phyloP scores from a whole-genome alignment of 2,797 vertebrate species.

The Euthynnus affinis region DNA sequence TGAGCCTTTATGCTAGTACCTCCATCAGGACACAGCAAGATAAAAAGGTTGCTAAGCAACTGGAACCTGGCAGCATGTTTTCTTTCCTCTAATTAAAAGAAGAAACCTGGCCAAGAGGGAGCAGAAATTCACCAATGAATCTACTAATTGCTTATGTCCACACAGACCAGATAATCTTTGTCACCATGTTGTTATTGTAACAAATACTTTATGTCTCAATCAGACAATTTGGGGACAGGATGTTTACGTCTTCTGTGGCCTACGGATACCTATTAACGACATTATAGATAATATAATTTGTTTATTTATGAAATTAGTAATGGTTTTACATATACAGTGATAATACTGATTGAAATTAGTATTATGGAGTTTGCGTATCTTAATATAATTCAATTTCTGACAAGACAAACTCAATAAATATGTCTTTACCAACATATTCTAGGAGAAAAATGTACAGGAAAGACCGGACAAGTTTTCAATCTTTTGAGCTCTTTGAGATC shows the following conservation, averaged over 20 bases:
- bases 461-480: not conserved
- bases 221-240: not conserved
- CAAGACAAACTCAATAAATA: no score
- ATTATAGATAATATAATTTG: not conserved
- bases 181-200: slow-evolving; percentile 19
- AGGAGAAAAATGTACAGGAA: no score
- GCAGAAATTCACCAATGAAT: slow-evolving; percentile 58
- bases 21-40: slow-evolving; percentile 52
- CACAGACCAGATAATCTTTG: slow-evolving; percentile 48
- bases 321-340: not conserved
- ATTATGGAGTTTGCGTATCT: not conserved
- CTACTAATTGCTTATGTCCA: slow-evolving; percentile 64
- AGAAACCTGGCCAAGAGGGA: slow-evolving; percentile 55
- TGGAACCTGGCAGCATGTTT: slow-evolving; percentile 65
- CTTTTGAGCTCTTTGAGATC: not conserved
- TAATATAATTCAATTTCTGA: no score
- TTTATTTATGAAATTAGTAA: not conserved
- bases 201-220: slow-evolving; percentile 1
- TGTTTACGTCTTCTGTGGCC: not conserved
- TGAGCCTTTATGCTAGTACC: slow-evolving; percentile 38
- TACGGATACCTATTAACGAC: not conserved
- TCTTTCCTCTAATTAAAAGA: slow-evolving; percentile 71
- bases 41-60: slow-evolving; percentile 86
- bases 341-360: not conserved
- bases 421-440: not conserved